Evolutionary conservation across 2,888 invertebrate species (phyloP).

Genomic region (Caenorhabditis drosophilae): DNA sequence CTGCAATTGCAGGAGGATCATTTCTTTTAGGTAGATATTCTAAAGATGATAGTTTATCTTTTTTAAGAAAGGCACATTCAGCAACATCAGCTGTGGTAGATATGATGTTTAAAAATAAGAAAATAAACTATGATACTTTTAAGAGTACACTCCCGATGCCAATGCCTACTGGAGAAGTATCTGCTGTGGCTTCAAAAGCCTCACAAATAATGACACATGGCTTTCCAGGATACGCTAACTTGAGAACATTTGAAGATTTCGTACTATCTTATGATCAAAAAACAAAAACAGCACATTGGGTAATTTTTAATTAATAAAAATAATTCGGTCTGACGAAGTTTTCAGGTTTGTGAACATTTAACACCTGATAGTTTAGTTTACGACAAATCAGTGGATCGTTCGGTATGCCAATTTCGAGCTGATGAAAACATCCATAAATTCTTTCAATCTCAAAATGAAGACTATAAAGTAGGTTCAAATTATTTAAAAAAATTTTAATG

Average conservation of each 20-base stretch:
- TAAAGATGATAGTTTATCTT: constrained; percentile 9
- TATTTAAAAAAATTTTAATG: too few relatives aligned
- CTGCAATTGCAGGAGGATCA: constrained; percentile 28
- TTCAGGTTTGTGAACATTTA: constrained; percentile 94
- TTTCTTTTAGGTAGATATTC: constrained; percentile 26
- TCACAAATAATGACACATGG: constrained; percentile 75
- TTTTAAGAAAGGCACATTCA: constrained; percentile 17
- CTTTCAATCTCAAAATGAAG: constrained; percentile 74
- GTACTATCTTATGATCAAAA: constrained; percentile 86
- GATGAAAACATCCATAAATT: constrained; percentile 77
- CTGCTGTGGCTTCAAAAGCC: constrained; percentile 55
- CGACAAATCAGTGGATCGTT: constrained; percentile 75
- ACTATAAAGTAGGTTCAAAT: too few relatives aligned
- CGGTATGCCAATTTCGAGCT: constrained; percentile 80
- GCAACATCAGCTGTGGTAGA: constrained; percentile 9
- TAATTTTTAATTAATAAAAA: constrained; percentile 6
- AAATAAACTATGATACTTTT: too few relatives aligned
- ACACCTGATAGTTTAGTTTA: constrained; percentile 82
- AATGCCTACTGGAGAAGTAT: constrained; percentile 9
- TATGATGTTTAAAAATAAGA: too few relatives aligned
- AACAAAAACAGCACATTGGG: constrained; percentile 88
- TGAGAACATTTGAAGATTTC: constrained; percentile 87
- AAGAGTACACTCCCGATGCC: neutral
- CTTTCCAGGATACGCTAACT: constrained; percentile 85
- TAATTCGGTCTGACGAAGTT: neutral